These are phyloP conservation scores for Macrobrachium nipponense DNA, from an alignment of 1,140 invertebrate genomes.

Conservation along the genomic window DNA sequence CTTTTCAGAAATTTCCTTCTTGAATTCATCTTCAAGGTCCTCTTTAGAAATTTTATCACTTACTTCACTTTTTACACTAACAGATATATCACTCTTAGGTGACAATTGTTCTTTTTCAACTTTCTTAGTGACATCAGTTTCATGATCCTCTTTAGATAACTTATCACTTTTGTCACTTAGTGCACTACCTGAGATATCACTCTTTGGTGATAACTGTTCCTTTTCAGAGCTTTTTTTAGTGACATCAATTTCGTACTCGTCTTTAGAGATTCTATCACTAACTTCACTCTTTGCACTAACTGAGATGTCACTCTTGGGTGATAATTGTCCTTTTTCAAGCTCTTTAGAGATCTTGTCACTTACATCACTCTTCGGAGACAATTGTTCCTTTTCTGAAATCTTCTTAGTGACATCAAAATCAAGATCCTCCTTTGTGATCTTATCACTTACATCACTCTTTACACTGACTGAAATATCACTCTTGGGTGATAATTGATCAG, in stretches of 20 bases:
- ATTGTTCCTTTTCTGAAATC: too few relatives aligned
- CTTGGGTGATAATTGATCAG: too few relatives aligned
- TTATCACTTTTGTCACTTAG: conserved; percentile 28
- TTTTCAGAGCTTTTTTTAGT: background rate
- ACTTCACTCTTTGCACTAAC: too few relatives aligned
- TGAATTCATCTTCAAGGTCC: background rate
- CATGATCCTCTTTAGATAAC: conserved; percentile 16
- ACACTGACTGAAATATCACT: too few relatives aligned
- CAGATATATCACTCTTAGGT: conserved; percentile 13
- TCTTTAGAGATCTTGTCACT: too few relatives aligned
- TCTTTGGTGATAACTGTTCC: conserved; percentile 13
- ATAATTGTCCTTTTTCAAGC: too few relatives aligned
- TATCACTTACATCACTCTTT: too few relatives aligned
- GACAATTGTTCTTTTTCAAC: background rate
- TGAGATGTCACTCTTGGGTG: too few relatives aligned
- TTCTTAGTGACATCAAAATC: too few relatives aligned
- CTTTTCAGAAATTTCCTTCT: conserved; percentile 62
- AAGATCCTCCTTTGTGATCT: conserved; percentile 15
- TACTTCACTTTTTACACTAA: conserved; percentile 7
- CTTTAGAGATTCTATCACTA: background rate
- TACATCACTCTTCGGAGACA: too few relatives aligned
- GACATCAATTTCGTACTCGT: conserved; percentile 10
- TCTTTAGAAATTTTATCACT: background rate
- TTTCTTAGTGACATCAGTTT: background rate
- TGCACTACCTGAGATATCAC: background rate